Evolutionary conservation across 2,113 vertebrate species (phyloP).

Genomic region (Phrynosoma blainvillii): DNA sequence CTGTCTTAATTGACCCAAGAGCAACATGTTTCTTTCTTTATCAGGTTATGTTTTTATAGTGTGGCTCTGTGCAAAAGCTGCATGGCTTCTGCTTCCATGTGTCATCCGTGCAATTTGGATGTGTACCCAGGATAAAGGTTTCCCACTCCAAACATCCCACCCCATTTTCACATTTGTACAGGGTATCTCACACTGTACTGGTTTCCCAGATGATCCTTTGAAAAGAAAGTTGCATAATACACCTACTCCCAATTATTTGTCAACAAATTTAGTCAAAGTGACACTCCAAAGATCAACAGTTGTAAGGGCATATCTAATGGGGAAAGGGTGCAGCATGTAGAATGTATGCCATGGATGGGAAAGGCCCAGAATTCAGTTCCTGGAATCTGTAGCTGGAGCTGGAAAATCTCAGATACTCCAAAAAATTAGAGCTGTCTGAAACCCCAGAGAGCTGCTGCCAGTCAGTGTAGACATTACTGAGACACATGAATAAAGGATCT

Average conservation of each 20-base stretch:
- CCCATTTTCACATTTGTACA: conserved; percentile 55
- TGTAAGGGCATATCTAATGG: background rate
- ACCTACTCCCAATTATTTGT: conserved; percentile 9
- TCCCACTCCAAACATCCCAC: conserved; percentile 57
- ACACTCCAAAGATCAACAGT: background rate
- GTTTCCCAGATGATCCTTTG: conserved; percentile 61
- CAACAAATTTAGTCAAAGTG: background rate
- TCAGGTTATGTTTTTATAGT: conserved; percentile 34
- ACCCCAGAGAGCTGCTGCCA: background rate
- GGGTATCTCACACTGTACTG: conserved; percentile 52
- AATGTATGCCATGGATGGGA: background rate
- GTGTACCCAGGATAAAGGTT: conserved; percentile 39
- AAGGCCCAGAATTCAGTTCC: background rate
- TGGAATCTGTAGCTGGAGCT: background rate
- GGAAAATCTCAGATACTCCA: background rate
- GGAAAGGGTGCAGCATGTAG: background rate
- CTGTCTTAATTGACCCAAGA: conserved; percentile 34
- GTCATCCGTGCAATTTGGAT: conserved; percentile 40
- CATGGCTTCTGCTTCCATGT: conserved; percentile 45
- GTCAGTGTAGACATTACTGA: background rate
- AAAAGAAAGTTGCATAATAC: conserved; percentile 57
- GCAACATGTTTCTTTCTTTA: conserved; percentile 31
- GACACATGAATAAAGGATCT: background rate
- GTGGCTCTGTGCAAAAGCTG: conserved; percentile 21
- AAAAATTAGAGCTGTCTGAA: background rate